phyloP scores from a whole-genome alignment of 1,140 invertebrate genomes.

The Zaprionus ghesquierei region DNA sequence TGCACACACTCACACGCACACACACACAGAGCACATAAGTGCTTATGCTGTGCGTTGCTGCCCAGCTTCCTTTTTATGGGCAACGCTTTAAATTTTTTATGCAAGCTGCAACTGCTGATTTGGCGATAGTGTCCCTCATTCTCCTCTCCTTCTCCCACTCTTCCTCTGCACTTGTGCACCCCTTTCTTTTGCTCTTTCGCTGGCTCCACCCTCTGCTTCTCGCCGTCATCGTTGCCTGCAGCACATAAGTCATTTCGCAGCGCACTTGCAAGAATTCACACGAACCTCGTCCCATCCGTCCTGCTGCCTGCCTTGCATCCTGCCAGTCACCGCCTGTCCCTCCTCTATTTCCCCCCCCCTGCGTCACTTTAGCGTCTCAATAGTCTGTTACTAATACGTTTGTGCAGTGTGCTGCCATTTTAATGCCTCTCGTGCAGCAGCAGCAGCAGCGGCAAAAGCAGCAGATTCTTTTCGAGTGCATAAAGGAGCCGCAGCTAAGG shows the following conservation, averaged over 20 bases:
- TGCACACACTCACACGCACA: slow-evolving; percentile 14
- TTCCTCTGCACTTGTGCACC: neutral
- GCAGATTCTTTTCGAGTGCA: slow-evolving; percentile 75
- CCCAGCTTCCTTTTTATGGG: slow-evolving; percentile 64
- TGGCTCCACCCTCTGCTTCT: neutral
- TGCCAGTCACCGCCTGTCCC: neutral
- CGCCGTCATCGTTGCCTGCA: slow-evolving; percentile 37
- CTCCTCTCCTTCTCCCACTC: neutral
- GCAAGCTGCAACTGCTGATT: slow-evolving; percentile 72
- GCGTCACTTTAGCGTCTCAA: slow-evolving; percentile 70
- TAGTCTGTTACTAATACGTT: slow-evolving; percentile 81
- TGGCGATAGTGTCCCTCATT: slow-evolving; percentile 67
- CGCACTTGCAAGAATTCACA: slow-evolving; percentile 74
- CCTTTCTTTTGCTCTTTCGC: neutral
- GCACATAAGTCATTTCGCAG: slow-evolving; percentile 76
- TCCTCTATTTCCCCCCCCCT: neutral
- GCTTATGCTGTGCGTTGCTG: slow-evolving; percentile 60
- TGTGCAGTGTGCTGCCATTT: slow-evolving; percentile 69
- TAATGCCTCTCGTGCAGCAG: slow-evolving; percentile 74
- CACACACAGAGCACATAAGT: slow-evolving; percentile 56
- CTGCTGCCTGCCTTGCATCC: slow-evolving; percentile 5
- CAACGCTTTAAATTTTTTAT: slow-evolving; percentile 73
- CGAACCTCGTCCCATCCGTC: slow-evolving; percentile 45
- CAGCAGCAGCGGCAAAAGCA: slow-evolving; percentile 14
- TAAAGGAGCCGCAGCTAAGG: slow-evolving; percentile 54